phyloP scores from a whole-genome alignment of 2,888 invertebrate genomes.

The Synergus gifuensis region DNA sequence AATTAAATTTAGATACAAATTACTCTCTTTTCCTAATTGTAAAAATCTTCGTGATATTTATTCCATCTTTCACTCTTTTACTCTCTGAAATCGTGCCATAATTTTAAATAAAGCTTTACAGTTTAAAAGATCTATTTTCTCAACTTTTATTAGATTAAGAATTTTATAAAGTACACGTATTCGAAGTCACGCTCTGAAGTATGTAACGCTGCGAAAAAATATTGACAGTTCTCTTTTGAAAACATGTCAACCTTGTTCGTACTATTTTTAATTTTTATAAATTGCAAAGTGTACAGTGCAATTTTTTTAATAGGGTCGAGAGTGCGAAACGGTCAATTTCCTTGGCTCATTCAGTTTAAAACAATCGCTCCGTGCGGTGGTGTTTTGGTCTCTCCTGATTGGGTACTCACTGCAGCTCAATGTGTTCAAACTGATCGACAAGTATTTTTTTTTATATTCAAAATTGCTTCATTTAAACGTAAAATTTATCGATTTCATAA shows the following conservation, averaged over 20 bases:
- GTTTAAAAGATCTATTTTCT: slow-evolving; percentile 41
- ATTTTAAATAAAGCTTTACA: slow-evolving; percentile 44
- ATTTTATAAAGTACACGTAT: not conserved
- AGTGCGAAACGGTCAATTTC: slow-evolving; percentile 60
- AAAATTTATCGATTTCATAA: not conserved
- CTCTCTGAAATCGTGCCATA: slow-evolving; percentile 48
- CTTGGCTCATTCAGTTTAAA: slow-evolving; percentile 66
- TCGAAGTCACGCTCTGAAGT: slow-evolving; percentile 19
- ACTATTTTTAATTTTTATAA: slow-evolving; percentile 53
- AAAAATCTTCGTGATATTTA: slow-evolving; percentile 8
- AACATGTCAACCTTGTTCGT: slow-evolving; percentile 60
- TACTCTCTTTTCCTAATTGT: not conserved
- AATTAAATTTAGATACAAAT: slow-evolving; percentile 2
- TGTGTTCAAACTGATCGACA: slow-evolving; percentile 64
- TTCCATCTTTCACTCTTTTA: slow-evolving; percentile 36
- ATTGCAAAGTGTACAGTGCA: slow-evolving; percentile 49
- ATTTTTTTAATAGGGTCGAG: slow-evolving; percentile 55
- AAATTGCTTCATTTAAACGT: too few species aligned
- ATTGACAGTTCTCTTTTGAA: slow-evolving; percentile 17
- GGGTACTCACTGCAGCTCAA: slow-evolving; percentile 66
- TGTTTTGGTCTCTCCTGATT: slow-evolving; percentile 62
- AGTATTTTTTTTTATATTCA: slow-evolving; percentile 47
- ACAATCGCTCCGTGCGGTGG: slow-evolving; percentile 65
- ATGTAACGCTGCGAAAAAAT: not conserved
- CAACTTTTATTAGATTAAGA: not conserved